Base-by-base conservation (phyloP, 2,113 vertebrate genomes). In the Philantomba maxwellii region DNA sequence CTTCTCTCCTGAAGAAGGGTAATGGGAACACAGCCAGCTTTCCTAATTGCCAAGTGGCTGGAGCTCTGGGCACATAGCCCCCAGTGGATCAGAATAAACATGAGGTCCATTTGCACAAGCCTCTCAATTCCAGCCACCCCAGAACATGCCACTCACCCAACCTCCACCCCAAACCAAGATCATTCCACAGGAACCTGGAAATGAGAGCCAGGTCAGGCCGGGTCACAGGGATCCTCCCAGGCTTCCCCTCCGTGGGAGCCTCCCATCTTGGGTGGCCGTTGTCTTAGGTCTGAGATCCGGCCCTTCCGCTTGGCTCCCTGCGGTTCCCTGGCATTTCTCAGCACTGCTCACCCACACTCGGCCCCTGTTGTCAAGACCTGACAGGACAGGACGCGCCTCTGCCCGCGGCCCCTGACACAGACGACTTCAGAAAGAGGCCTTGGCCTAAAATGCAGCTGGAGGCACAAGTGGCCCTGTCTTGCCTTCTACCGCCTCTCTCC, bases 241-340 rank as follows among this genome's bases (percentile, higher is more conserved):
- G 17, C 15, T 4, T 51, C 33, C 66, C 28, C 43, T 73, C 30
- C 1, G 0, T 3, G 1, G 36, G 45, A 55, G 15, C 47, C n/a
- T 88, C 78, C 88, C 14, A 6, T 5, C 66, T 17, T 8, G 55
- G 49, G 47, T 25, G 23, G n/a, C 21, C 55, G 7, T 64, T 17
- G 26, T 93, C 80, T 87, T n/a, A 11, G n/a, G 49, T 7, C 84
- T 83, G 25, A 49, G 75, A n/a, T 28, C 64, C 23, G 39, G 26
- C 14, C 47, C 43, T 89, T 55, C 66, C 36, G 0, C 2, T 15
- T 73, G 49, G 73, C 17, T 43, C n/a, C 81, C 36, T 17, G 39
- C n/a, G 28, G 7, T 2, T 49, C 28, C 49, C 47, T 12, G 39
- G n/a, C 2, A 15, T 36, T 3, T 0, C 21, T 45, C 7, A 8